Percentiles rank a stretch among this genome's conserved stretches.
phyloP scores from a whole-genome alignment of 2,888 invertebrate species.

The Drosophila lacicola region DNA sequence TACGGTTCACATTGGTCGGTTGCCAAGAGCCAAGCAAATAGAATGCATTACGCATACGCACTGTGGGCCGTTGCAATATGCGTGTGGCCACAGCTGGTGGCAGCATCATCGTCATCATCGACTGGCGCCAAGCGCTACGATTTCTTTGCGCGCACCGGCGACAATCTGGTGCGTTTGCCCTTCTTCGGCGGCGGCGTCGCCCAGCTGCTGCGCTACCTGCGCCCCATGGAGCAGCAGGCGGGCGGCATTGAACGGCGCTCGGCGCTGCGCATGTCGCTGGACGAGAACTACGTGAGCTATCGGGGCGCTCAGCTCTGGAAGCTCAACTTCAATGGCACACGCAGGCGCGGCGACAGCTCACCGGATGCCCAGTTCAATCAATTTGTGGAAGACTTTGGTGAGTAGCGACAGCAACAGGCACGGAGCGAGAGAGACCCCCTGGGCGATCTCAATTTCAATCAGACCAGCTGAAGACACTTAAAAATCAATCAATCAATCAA shows the following conservation, averaged over 20 bases:
- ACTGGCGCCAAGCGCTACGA: conserved; percentile 7
- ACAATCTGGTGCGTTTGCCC: conserved; percentile 55
- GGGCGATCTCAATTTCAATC: background rate
- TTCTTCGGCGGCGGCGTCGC: conserved; percentile 79
- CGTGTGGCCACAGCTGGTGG: conserved; percentile 6
- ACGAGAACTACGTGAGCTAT: conserved; percentile 81
- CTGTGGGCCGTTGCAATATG: conserved; percentile 8
- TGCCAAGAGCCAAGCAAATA: background rate
- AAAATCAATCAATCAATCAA: conserved; percentile 13
- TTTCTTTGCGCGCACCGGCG: conserved; percentile 33
- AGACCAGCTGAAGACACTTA: conserved; percentile 1
- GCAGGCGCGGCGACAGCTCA: conserved; percentile 39
- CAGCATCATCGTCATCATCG: background rate
- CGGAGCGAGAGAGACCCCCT: too few species aligned
- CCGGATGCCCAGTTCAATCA: conserved; percentile 58
- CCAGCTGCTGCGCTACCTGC: conserved; percentile 72
- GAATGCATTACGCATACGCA: conserved; percentile 48
- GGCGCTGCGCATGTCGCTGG: conserved; percentile 74
- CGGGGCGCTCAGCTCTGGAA: conserved; percentile 82
- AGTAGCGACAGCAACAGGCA: conserved; percentile 38
- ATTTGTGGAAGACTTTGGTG: conserved; percentile 76
- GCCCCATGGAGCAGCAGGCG: conserved; percentile 54
- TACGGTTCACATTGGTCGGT: background rate
- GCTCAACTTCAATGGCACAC: conserved; percentile 72
- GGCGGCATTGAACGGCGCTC: conserved; percentile 63